Evolutionary conservation across 2,797 vertebrate genomes (phyloP).

Genomic region (Pseudochaenichthys georgianus): DNA sequence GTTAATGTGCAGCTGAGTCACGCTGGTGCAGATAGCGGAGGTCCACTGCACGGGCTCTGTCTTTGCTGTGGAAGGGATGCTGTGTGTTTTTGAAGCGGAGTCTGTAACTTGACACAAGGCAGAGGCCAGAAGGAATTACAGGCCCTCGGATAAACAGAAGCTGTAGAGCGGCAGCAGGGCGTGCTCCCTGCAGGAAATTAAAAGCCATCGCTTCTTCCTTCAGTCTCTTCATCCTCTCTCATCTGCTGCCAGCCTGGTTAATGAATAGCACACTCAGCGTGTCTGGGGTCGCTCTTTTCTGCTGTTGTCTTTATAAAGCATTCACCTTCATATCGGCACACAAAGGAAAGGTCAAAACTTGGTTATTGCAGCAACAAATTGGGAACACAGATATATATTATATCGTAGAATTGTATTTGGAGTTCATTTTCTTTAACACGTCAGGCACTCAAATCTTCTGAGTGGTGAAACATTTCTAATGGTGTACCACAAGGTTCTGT

Average conservation of each 20-base stretch:
- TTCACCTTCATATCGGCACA: constrained; percentile 37
- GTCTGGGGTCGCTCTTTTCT: constrained; percentile 62
- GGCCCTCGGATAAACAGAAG: constrained; percentile 78
- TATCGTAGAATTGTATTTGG: neutral
- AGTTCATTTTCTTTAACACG: neutral
- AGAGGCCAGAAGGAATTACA: constrained; percentile 77
- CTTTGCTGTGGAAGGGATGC: constrained; percentile 55
- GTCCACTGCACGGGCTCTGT: constrained; percentile 10
- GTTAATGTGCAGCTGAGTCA: constrained; percentile 46
- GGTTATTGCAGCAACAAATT: constrained; percentile 7
- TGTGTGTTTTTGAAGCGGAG: constrained; percentile 59
- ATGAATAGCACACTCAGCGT: constrained; percentile 78
- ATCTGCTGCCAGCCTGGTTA: constrained; percentile 82
- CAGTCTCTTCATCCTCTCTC: constrained; percentile 77
- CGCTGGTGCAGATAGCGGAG: constrained; percentile 30
- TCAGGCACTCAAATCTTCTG: no score
- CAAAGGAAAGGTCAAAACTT: constrained; percentile 1
- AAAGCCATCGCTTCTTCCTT: constrained; percentile 84
- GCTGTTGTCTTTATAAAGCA: constrained; percentile 50
- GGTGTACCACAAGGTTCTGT: no score
- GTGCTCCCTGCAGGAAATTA: constrained; percentile 85
- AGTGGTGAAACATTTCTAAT: no score
- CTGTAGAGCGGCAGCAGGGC: constrained; percentile 71
- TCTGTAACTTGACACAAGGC: constrained; percentile 61
- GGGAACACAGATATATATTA: constrained; percentile 1